Evolutionary conservation across 2,888 invertebrate species (phyloP), one percentile per base, ranked within the genome.

Genomic region (Drosophila ezoana): DNA sequence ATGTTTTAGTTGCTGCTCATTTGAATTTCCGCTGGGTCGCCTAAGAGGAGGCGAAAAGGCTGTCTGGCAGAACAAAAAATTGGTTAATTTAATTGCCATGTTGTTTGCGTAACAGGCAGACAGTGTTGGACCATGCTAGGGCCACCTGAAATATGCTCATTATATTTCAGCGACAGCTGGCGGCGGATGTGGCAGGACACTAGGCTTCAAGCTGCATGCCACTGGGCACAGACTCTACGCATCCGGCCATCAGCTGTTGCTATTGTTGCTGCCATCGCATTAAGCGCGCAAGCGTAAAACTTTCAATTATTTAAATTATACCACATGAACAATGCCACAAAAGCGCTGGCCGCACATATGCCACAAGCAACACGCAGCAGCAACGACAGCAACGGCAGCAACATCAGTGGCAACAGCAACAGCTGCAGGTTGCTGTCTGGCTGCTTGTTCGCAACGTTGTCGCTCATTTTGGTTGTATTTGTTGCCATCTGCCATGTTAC

Each of bases 271-370:
- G 71, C 71, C 61, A 61, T 58, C 61, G 72, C 75, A 79, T 85
- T 88, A 86, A 73, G 88, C 80, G 86, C 75, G 73, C 80, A 79
- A 86, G 84, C 81, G 85, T 85, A 89, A 84, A 90, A 90, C 89
- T 90, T 90, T 91, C 87, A 91, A 89, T 90, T 91, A 90, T 90
- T 90, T 90, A 91, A 91, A 90, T 91, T 83, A 90, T 85, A 81
- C 84, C 90, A 84, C 89, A 84, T 81, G 89, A 90, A 89, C 86
- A 89, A 84, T 87, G 81, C 89, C 87, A 68, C 90, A 90, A 79
- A 78, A 73, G 79, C 87, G 75, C 57, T 56, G 62, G 74, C 74
- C 72, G 28, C 76, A 76, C 81, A 82, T 80, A 83, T 80, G 84
- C 87, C 77, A 75, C 66, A 52, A 62, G 47, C 64, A 64, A 37